A percentile compares a stretch with the other conserved stretches of the same genome.
Evolutionary conservation across 2,888 invertebrate genomes (phyloP).

Genomic region (Strigamia crassipes): DNA sequence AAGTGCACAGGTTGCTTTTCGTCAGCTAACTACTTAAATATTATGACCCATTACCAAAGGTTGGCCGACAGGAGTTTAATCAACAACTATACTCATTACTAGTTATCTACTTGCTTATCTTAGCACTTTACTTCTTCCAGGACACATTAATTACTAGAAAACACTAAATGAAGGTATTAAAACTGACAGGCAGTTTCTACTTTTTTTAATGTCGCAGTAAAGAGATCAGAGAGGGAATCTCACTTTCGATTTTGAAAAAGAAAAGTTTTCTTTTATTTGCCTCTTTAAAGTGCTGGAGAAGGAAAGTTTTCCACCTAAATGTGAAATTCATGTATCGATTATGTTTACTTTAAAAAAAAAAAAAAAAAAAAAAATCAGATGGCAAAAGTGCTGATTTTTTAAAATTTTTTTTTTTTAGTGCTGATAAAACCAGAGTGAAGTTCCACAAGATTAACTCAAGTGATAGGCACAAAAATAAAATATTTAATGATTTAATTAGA

Average conservation of each 20-base stretch:
- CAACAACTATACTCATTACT: constrained; percentile 28
- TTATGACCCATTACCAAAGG: constrained; percentile 40
- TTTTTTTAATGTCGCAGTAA: neutral
- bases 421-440: neutral
- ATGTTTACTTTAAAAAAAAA: neutral
- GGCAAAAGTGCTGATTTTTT: neutral
- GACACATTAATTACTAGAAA: constrained; percentile 1
- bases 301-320: too few relatives aligned
- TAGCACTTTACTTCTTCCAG: neutral
- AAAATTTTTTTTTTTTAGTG: neutral
- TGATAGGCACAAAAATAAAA: neutral
- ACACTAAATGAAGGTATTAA: constrained; percentile 4
- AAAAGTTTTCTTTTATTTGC: neutral
- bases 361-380: too few relatives aligned
- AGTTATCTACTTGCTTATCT: constrained; percentile 17
- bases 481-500: neutral
- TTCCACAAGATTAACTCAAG: neutral
- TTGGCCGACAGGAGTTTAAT: constrained; percentile 25
- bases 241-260: too few relatives aligned
- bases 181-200: neutral
- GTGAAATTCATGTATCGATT: neutral
- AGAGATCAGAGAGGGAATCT: neutral
- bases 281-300: too few relatives aligned
- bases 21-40: constrained; percentile 12
- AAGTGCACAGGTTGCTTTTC: constrained; percentile 31